Conservation (phyloP, 1,140 invertebrate genomes). For the Magallana angulata region DNA sequence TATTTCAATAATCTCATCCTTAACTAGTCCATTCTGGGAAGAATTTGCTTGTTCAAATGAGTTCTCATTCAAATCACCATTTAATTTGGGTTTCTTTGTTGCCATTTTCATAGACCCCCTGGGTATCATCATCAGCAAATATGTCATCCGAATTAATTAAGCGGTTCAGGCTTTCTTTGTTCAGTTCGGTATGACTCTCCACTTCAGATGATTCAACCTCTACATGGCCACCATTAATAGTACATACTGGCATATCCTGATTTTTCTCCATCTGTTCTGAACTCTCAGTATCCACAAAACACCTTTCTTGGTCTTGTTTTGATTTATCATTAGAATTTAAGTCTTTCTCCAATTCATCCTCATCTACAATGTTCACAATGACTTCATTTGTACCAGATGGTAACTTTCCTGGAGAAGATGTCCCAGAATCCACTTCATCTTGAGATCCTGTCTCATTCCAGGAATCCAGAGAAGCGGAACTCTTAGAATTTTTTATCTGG, state of each 20-base stretch:
- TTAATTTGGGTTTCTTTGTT: neutral
- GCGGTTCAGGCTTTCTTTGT: neutral
- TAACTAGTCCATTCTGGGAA: neutral
- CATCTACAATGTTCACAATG: neutral
- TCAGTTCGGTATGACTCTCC: neutral
- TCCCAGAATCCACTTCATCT: neutral
- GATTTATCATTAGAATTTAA: neutral
- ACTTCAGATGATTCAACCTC: neutral
- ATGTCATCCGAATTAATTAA: constrained; percentile 25
- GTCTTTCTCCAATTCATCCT: neutral
- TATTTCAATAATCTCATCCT: neutral
- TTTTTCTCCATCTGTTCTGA: neutral
- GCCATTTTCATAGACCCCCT: constrained; percentile 6
- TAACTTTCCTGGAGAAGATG: neutral
- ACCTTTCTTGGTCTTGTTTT: neutral
- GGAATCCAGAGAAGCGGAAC: constrained; percentile 19
- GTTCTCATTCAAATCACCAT: neutral
- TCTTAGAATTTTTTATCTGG: constrained; percentile 6
- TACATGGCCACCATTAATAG: neutral
- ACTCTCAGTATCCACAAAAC: neutral
- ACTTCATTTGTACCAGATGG: neutral
- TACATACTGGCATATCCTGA: neutral
- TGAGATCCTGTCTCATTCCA: neutral
- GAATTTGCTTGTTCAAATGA: neutral
- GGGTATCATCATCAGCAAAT: constrained; percentile 36